Percentiles rank a stretch among this genome's conserved stretches.
Evolutionary conservation across 2,113 vertebrate species (phyloP).

Genomic region (Apodemus sylvaticus): DNA sequence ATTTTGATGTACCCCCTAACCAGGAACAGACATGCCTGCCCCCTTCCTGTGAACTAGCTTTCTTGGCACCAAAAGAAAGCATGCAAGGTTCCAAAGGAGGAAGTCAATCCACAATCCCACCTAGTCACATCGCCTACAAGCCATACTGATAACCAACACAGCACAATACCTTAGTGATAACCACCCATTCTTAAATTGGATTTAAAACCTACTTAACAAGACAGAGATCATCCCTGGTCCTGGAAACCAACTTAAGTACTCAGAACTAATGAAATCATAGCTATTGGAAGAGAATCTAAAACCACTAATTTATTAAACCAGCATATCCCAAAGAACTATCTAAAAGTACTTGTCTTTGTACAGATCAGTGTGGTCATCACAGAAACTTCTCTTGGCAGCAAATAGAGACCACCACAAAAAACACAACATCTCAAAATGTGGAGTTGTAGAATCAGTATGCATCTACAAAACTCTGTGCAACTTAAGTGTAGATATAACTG

Average conservation of each 20-base stretch:
- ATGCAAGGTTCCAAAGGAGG: neutral
- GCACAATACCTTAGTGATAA: neutral
- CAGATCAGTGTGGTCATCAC: neutral
- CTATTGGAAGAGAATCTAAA: neutral
- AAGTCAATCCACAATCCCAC: neutral
- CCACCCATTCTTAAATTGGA: neutral
- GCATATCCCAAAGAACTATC: neutral
- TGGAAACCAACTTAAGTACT: neutral
- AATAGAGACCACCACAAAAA: neutral
- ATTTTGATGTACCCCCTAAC: neutral
- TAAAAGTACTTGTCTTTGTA: neutral
- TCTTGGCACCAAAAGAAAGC: neutral
- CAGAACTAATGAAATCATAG: neutral
- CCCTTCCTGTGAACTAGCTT: neutral
- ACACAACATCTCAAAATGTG: neutral
- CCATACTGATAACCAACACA: neutral
- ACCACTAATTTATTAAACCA: neutral
- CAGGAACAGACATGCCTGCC: neutral
- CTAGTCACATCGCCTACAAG: neutral
- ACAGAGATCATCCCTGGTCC: neutral
- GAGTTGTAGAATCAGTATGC: neutral
- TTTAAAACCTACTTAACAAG: neutral
- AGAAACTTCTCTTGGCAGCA: neutral
- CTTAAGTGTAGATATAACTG: neutral
- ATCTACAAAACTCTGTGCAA: neutral